phyloP scores from a whole-genome alignment of 2,888 invertebrate genomes.

The Falcaria lacertinaria region DNA sequence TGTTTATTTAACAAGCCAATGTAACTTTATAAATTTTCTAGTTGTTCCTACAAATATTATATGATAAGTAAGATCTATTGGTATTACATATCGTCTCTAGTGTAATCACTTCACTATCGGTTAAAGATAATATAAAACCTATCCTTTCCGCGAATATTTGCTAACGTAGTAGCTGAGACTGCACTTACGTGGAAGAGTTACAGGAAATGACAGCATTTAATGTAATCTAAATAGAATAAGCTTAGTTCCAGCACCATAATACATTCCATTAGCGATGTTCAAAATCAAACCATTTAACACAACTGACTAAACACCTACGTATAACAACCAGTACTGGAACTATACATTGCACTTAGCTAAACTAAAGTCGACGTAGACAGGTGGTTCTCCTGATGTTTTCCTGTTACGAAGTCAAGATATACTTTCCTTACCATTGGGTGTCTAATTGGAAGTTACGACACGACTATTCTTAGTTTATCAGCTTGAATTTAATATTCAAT shows the following conservation, averaged over 20 bases:
- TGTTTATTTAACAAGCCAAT: too few relatives aligned
- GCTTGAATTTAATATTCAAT: constrained; percentile 2
- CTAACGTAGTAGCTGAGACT: too few relatives aligned
- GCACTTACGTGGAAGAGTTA: too few relatives aligned
- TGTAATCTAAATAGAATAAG: not conserved
- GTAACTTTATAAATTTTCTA: too few relatives aligned
- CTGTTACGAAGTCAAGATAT: constrained; percentile 24
- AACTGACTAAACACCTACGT: constrained; percentile 27
- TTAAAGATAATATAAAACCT: too few relatives aligned
- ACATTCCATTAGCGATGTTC: constrained; percentile 1
- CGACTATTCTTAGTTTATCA: not conserved
- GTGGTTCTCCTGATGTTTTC: constrained; percentile 46
- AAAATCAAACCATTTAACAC: constrained; percentile 1
- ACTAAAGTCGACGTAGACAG: constrained; percentile 55
- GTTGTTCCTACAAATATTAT: too few relatives aligned
- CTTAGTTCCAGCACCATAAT: not conserved
- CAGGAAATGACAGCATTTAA: not conserved
- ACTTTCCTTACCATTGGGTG: constrained; percentile 5
- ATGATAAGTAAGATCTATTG: too few relatives aligned
- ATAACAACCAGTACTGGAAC: constrained; percentile 20
- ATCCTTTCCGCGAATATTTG: too few relatives aligned
- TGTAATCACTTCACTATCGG: too few relatives aligned
- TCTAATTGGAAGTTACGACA: constrained; percentile 3
- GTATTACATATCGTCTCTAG: too few relatives aligned
- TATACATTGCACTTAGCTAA: constrained; percentile 72